A percentile compares a stretch with the other conserved stretches of the same genome.
phyloP scores from a whole-genome alignment of 2,888 invertebrate genomes.

The Marasmarcha lunaedactyla region DNA sequence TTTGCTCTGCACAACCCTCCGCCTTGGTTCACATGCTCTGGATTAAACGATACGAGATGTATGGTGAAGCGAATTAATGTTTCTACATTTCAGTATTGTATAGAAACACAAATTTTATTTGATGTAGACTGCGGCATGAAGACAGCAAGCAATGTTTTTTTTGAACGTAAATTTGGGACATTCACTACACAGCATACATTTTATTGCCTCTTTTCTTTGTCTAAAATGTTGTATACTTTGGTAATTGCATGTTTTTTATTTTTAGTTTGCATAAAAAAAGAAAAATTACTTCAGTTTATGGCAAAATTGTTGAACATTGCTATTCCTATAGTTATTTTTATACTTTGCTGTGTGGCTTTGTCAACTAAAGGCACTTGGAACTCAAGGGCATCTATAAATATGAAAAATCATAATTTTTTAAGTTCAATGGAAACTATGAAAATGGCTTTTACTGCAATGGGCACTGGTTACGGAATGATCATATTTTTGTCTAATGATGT shows the following conservation, averaged over 20 bases:
- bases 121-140: slow-evolving; percentile 47
- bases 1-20: slow-evolving; percentile 38
- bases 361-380: slow-evolving; percentile 50
- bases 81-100: slow-evolving; percentile 48
- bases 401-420: slow-evolving; percentile 20
- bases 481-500: slow-evolving; percentile 36
- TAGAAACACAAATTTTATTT: slow-evolving; percentile 42
- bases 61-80: slow-evolving; percentile 51
- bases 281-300: slow-evolving; percentile 30
- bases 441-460: slow-evolving; percentile 33
- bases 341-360: slow-evolving; percentile 38
- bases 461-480: slow-evolving; percentile 43
- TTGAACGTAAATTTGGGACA: slow-evolving; percentile 39
- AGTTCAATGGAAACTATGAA: slow-evolving; percentile 23
- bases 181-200: slow-evolving; percentile 26
- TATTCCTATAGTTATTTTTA: slow-evolving; percentile 26
- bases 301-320: slow-evolving; percentile 29
- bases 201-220: slow-evolving; percentile 34
- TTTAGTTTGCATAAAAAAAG: slow-evolving; percentile 34
- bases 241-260: slow-evolving; percentile 27
- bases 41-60: slow-evolving; percentile 34
- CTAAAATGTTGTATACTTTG: slow-evolving; percentile 25
- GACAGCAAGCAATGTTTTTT: slow-evolving; percentile 48
- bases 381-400: slow-evolving; percentile 28
- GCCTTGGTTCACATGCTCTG: slow-evolving; percentile 47